Evolutionary conservation across 1,140 invertebrate species (phyloP), one percentile per base, ranked within the genome.

Genomic region (Pentalonia nigronervosa): DNA sequence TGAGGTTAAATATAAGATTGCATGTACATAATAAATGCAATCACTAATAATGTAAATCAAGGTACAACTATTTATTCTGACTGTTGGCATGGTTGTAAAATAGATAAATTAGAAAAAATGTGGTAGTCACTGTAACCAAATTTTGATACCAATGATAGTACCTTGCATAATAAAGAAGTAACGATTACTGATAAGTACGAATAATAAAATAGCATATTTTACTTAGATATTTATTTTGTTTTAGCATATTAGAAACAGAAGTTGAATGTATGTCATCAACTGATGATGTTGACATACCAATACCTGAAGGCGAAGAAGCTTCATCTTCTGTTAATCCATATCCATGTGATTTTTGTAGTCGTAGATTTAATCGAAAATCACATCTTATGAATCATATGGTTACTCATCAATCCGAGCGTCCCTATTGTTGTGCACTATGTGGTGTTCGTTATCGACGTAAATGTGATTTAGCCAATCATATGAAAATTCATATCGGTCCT

Each of bases 301-400:
- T 98, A 94, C 97, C 97, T 34, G 97, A 97, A 90, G 97, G 97
- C 95, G 97, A 98, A 96, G 97, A 98, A 95, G 96, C 97, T 94
- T 98, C 98, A 94, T 97, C 97, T 50, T 97, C 97, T 7, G 96
- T 97, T 94, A 96, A 97, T n/a, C 97, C 97, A 0, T 98, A 97
- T 96, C 97, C 97, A 0, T 98, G 97, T 94, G 97, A 98, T 94
- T 98, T 98, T 95, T 98, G 97, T 94, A 97, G 97, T 87, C 96
- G 97, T 20, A 96, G 97, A 87, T 98, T 98, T 94, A 96, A 97
- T 11, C 98, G 98, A 94, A 98, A 98, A 94, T 97, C 97, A 25
- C 97, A 97, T 93, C 95, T 98, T 1, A 97, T 97, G 96, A 97
- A 97, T 95, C 97, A 98, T 94, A 98, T 98, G 97, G 96, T 98